phyloP scores from a whole-genome alignment of 2,113 vertebrate genomes.

The Dermatemys mawii region DNA sequence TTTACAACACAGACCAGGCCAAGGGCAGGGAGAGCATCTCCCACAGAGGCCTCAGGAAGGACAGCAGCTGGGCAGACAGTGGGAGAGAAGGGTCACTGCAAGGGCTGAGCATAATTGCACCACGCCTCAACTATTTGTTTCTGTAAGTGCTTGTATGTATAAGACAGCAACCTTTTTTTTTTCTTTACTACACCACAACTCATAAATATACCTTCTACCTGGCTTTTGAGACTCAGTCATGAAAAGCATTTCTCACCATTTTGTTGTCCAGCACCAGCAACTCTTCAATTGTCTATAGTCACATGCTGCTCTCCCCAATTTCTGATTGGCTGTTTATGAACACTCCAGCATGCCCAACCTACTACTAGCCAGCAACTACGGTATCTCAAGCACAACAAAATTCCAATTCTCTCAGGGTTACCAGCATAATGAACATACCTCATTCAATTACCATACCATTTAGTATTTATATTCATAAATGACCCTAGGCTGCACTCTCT shows the following conservation, averaged over 20 bases:
- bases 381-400: fast-evolving
- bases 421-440: not conserved
- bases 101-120: not conserved
- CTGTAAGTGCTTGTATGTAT: not conserved
- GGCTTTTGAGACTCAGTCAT: not conserved
- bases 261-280: not conserved
- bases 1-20: not conserved
- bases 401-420: not conserved
- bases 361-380: fast-evolving
- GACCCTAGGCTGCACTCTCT: not conserved
- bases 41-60: not conserved
- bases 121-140: slow-evolving; percentile 53
- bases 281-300: not conserved
- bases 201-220: slow-evolving; percentile 1
- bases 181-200: not conserved
- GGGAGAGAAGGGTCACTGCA: fast-evolving
- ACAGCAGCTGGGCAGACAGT: not conserved
- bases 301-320: not conserved
- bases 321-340: not conserved
- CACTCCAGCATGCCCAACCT: fast-evolving
- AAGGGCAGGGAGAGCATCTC: not conserved
- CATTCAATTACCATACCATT: not conserved
- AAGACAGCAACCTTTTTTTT: not conserved
- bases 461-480: not conserved
- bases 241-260: not conserved